Conservation (phyloP, 2,888 invertebrate species). For the Caradrina kadenii region DNA sequence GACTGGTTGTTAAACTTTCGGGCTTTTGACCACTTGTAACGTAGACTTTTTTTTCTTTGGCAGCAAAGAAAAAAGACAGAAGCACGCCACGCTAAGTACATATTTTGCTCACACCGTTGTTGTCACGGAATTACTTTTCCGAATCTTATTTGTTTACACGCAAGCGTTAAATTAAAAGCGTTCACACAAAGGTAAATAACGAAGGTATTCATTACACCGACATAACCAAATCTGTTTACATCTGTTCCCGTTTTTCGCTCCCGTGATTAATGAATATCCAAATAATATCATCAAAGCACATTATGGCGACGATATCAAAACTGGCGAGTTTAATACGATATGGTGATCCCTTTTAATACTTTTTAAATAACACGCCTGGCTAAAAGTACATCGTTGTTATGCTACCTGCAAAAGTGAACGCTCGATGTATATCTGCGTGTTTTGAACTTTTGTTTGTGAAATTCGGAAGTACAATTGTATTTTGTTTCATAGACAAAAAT, state of each 20-base stretch:
- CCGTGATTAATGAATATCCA: slow-evolving; percentile 62
- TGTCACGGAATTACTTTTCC: slow-evolving; percentile 7
- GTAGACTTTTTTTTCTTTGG: no score
- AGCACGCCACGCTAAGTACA: background rate
- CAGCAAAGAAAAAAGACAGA: background rate
- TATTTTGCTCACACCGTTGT: background rate
- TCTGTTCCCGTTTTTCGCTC: slow-evolving; percentile 49
- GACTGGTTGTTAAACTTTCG: no score
- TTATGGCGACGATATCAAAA: slow-evolving; percentile 47
- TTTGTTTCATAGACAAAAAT: slow-evolving; percentile 29
- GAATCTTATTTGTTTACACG: slow-evolving; percentile 20
- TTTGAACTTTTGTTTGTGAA: slow-evolving; percentile 30
- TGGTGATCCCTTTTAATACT: slow-evolving; percentile 36
- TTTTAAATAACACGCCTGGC: slow-evolving; percentile 43
- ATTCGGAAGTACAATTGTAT: slow-evolving; percentile 20
- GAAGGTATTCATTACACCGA: slow-evolving; percentile 33
- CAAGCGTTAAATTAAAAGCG: slow-evolving; percentile 28
- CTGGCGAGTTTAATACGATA: slow-evolving; percentile 24
- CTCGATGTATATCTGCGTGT: slow-evolving; percentile 34
- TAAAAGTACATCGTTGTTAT: slow-evolving; percentile 36
- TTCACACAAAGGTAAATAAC: slow-evolving; percentile 35
- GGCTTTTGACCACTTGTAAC: background rate
- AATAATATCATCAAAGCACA: slow-evolving; percentile 65
- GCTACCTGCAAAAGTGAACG: slow-evolving; percentile 35
- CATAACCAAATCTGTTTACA: slow-evolving; percentile 50